These are phyloP conservation scores for Echinarachnius parma DNA, from an alignment of 53 echinoderm and acorn worm species.

Conservation along the genomic window DNA sequence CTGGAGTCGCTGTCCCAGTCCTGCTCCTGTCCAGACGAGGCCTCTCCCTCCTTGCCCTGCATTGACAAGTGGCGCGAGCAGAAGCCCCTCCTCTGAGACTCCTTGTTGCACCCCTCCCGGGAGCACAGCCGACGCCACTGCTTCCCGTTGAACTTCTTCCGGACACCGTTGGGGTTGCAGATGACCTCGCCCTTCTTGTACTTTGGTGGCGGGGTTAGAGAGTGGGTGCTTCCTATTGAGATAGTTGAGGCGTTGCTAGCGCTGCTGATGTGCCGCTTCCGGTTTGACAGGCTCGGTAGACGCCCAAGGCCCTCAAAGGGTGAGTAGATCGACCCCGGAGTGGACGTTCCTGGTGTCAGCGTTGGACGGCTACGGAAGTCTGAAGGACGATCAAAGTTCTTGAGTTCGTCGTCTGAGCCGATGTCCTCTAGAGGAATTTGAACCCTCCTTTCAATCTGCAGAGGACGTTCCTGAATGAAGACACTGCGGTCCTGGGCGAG, in stretches of 20 bases:
- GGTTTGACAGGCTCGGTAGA: slow-evolving; percentile 43
- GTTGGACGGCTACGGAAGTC: slow-evolving; percentile 50
- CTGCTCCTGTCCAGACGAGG: slow-evolving; percentile 60
- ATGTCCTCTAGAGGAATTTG: slow-evolving; percentile 52
- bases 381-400: slow-evolving; percentile 66
- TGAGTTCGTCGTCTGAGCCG: slow-evolving; percentile 85
- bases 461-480: slow-evolving; percentile 10
- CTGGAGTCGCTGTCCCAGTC: slow-evolving; percentile 97
- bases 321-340: slow-evolving; percentile 64
- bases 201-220: slow-evolving; percentile 81
- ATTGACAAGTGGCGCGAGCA: slow-evolving; percentile 95
- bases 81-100: slow-evolving; percentile 91
- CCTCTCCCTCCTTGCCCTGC: slow-evolving; percentile 53
- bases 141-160: slow-evolving; percentile 97
- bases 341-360: slow-evolving; percentile 45
- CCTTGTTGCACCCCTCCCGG: slow-evolving; percentile 92
- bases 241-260: slow-evolving; percentile 78
- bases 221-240: slow-evolving; percentile 71
- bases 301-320: slow-evolving; percentile 35
- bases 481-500: slow-evolving; percentile 19
- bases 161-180: slow-evolving; percentile 90
- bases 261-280: slow-evolving; percentile 86
- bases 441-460: slow-evolving; percentile 1
- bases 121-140: slow-evolving; percentile 96
- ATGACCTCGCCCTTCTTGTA: slow-evolving; percentile 96